Evolutionary conservation across 2,888 invertebrate genomes (phyloP).

Genomic region (Andrena flavipes): DNA sequence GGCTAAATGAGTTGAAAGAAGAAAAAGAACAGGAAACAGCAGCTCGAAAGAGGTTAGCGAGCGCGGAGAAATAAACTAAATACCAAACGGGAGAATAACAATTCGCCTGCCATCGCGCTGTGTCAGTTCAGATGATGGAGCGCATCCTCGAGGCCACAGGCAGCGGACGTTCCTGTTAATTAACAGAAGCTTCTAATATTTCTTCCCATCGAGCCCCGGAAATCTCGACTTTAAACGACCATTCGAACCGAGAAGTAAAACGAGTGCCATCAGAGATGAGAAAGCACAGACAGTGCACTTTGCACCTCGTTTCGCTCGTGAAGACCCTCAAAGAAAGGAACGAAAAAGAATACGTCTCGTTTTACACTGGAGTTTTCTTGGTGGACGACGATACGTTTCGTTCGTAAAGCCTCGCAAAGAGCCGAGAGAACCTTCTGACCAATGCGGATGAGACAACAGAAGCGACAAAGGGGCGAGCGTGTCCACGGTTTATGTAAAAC

Average conservation of each 20-base stretch:
- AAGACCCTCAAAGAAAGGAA: not conserved
- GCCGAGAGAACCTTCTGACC: not conserved
- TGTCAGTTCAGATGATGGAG: not conserved
- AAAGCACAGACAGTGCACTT: not conserved
- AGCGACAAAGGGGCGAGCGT: slow-evolving; percentile 11
- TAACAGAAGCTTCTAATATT: too few species aligned
- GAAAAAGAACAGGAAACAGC: slow-evolving; percentile 5
- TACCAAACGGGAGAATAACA: slow-evolving; percentile 20
- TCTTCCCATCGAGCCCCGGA: too few species aligned
- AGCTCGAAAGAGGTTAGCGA: slow-evolving; percentile 15
- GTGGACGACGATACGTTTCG: not conserved
- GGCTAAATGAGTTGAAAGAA: slow-evolving; percentile 43
- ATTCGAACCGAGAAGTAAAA: not conserved
- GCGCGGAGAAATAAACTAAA: slow-evolving; percentile 26
- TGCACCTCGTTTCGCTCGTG: not conserved
- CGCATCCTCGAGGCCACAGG: too few species aligned
- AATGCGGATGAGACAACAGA: not conserved
- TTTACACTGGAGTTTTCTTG: not conserved
- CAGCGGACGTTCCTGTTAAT: too few species aligned
- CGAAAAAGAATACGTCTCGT: not conserved
- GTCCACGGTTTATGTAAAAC: slow-evolving; percentile 23
- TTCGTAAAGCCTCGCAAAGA: too few species aligned
- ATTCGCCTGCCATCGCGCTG: not conserved
- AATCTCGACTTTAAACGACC: too few species aligned
- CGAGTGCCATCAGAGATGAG: not conserved